These are phyloP conservation scores for Orius insidiosus DNA, from an alignment of 1,140 invertebrate species.

Conservation along the genomic window DNA sequence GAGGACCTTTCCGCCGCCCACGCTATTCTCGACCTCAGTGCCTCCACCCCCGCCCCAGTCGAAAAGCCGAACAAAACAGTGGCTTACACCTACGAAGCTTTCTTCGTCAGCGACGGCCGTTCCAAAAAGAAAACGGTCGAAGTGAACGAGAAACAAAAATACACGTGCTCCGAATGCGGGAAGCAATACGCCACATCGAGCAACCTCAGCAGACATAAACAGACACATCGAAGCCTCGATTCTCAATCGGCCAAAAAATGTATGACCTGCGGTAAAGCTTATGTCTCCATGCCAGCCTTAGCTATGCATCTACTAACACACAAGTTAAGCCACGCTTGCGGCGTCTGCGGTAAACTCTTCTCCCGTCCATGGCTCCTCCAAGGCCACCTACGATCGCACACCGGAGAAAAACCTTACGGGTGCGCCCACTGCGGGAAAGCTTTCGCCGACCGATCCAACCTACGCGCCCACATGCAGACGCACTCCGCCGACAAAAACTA, in stretches of 20 bases:
- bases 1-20: slow-evolving; percentile 69
- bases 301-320: slow-evolving; percentile 94
- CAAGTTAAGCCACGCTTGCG: slow-evolving; percentile 78
- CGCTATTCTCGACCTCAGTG: slow-evolving; percentile 69
- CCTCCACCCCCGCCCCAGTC: slow-evolving; percentile 49
- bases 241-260: slow-evolving; percentile 86
- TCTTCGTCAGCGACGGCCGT: slow-evolving; percentile 84
- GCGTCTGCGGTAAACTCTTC: slow-evolving; percentile 83
- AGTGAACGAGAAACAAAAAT: slow-evolving; percentile 29
- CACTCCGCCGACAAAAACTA: slow-evolving; percentile 82
- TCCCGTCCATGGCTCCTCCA: slow-evolving; percentile 84
- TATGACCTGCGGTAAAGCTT: slow-evolving; percentile 84
- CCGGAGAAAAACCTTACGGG: slow-evolving; percentile 95
- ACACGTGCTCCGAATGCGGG: slow-evolving; percentile 88
- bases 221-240: slow-evolving; percentile 81
- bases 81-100: slow-evolving; percentile 81
- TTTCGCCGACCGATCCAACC: slow-evolving; percentile 91
- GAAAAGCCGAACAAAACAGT: slow-evolving; percentile 36
- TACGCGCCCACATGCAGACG: slow-evolving; percentile 87
- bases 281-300: slow-evolving; percentile 92
- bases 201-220: slow-evolving; percentile 87
- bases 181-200: slow-evolving; percentile 93
- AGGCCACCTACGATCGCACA: slow-evolving; percentile 88
- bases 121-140: slow-evolving; percentile 40
- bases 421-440: slow-evolving; percentile 97